These are phyloP conservation scores for Hystrix cristata DNA, from an alignment of 2,113 vertebrate genomes.

Conservation along the genomic window DNA sequence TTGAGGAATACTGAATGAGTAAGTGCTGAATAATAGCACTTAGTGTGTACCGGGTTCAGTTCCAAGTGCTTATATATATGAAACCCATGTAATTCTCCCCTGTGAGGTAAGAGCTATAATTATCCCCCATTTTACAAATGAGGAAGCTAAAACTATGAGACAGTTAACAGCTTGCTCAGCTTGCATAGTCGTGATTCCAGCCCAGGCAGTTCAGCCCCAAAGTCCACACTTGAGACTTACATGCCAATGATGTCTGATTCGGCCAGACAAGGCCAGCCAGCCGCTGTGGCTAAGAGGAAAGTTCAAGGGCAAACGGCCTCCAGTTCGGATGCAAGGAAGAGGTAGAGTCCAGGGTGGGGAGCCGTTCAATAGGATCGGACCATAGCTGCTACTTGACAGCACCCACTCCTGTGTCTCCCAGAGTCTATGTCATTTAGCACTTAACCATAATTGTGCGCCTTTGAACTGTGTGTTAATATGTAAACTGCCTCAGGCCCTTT, in stretches of 20 bases:
- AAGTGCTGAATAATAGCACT: not conserved
- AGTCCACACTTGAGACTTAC: not conserved
- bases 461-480: slow-evolving; percentile 57
- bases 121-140: not conserved
- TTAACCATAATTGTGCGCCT: slow-evolving; percentile 11
- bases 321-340: not conserved
- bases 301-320: not conserved
- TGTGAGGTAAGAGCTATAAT: not conserved
- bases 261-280: not conserved
- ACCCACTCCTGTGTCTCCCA: not conserved
- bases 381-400: not conserved
- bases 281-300: not conserved
- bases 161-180: not conserved
- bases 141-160: not conserved
- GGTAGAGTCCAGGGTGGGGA: not conserved
- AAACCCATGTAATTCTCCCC: not conserved
- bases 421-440: slow-evolving; percentile 47
- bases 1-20: not conserved
- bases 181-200: not conserved
- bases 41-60: not conserved
- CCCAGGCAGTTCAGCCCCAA: not conserved
- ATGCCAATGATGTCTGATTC: not conserved
- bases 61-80: not conserved
- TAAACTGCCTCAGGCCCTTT: slow-evolving; percentile 56
- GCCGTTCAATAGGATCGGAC: not conserved